A percentile compares a stretch with the other conserved stretches of the same genome.
phyloP scores from a whole-genome alignment of 2,113 vertebrate genomes.

The Tichodroma muraria region DNA sequence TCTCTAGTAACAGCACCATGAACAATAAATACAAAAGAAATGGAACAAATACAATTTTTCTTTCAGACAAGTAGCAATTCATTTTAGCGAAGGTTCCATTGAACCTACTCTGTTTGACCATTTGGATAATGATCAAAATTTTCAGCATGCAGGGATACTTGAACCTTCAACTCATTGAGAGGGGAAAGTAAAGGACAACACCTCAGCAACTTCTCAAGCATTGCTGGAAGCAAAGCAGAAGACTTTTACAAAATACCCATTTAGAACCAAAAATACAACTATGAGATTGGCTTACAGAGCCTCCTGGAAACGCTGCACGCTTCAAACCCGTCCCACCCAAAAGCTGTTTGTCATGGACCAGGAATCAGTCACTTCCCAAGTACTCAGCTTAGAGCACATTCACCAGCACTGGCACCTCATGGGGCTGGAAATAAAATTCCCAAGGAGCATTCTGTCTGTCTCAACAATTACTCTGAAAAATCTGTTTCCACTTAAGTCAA shows the following conservation, averaged over 20 bases:
- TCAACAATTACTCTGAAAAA: background rate
- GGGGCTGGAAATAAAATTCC: background rate
- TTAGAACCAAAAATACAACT: background rate
- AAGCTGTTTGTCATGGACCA: background rate
- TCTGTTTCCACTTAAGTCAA: background rate
- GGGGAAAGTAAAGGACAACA: background rate
- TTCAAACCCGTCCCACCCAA: background rate
- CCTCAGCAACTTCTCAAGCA: background rate
- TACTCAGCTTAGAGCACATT: background rate
- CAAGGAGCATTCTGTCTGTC: background rate
- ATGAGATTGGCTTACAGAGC: background rate
- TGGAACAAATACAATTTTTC: background rate
- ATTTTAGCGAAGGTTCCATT: background rate
- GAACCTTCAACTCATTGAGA: background rate
- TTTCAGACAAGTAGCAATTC: background rate
- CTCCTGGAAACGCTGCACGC: background rate
- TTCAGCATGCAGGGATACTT: background rate
- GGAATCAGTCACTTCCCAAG: background rate
- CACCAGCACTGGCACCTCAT: background rate
- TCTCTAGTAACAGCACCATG: background rate
- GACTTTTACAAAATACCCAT: background rate
- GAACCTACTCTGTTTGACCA: background rate
- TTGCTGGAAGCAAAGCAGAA: background rate
- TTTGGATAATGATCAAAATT: background rate
- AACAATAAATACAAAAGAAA: background rate